Percentiles rank a stretch among this genome's conserved stretches.
phyloP scores from a whole-genome alignment of 30 jellyfish, hydroid and myxozoan species.

The Cassiopea xamachana region DNA sequence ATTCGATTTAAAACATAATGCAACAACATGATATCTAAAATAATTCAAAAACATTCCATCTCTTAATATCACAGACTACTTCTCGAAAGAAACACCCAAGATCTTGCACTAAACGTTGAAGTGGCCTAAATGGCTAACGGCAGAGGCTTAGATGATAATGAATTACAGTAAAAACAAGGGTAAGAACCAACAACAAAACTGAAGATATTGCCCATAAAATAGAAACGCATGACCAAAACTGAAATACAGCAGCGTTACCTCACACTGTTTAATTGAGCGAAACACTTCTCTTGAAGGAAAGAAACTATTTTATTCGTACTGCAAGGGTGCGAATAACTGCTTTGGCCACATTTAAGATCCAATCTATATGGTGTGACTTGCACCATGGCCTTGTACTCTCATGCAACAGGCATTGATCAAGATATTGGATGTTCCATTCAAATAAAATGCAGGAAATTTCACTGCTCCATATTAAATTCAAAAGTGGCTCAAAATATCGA shows the following conservation, averaged over 20 bases:
- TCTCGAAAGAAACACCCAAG: background rate
- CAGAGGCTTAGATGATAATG: background rate
- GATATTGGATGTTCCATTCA: constrained; percentile 9
- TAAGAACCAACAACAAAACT: too few species aligned
- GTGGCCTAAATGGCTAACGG: background rate
- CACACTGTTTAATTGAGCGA: background rate
- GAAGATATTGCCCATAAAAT: background rate
- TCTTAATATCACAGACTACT: background rate
- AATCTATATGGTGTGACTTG: background rate
- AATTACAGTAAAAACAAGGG: too few species aligned
- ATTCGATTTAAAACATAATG: too few species aligned
- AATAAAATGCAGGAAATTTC: background rate
- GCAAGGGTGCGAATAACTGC: too few species aligned
- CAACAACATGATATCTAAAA: too few species aligned
- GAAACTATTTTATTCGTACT: too few species aligned
- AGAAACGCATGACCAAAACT: background rate
- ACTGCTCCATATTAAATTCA: background rate
- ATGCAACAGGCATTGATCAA: background rate
- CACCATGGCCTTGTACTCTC: background rate
- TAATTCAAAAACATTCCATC: background rate
- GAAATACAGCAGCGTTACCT: background rate
- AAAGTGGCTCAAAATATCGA: background rate
- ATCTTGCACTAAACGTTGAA: background rate
- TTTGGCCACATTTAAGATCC: background rate
- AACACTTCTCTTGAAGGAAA: background rate